Evolutionary conservation across 2,888 invertebrate species (phyloP).

Genomic region (Petrolisthes cinctipes): DNA sequence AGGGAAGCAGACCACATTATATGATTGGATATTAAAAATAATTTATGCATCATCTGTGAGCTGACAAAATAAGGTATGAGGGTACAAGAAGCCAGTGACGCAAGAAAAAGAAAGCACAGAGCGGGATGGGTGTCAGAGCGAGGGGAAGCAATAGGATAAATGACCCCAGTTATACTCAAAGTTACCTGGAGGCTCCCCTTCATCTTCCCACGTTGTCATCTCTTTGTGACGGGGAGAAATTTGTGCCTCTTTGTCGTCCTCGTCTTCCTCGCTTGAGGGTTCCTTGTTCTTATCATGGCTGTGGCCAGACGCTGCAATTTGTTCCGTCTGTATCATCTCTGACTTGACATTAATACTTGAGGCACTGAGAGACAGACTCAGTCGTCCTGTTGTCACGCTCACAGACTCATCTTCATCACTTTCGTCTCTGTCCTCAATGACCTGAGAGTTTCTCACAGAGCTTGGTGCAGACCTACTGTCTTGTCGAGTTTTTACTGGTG

Average conservation of each 20-base stretch:
- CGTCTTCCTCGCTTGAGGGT: constrained; percentile 56
- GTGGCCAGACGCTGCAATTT: constrained; percentile 40
- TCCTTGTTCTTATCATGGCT: constrained; percentile 3
- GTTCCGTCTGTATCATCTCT: constrained; percentile 47
- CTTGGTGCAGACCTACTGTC: constrained; percentile 44
- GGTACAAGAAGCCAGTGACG: too few relatives aligned
- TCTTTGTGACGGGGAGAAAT: neutral
- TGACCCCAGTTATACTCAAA: constrained; percentile 21
- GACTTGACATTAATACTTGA: constrained; percentile 53
- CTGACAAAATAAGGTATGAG: too few relatives aligned
- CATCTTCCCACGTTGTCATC: constrained; percentile 17
- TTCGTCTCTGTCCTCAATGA: constrained; percentile 47
- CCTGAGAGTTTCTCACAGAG: constrained; percentile 35
- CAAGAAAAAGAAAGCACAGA: neutral
- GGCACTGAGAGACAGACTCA: constrained; percentile 56
- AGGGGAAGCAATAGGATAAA: neutral
- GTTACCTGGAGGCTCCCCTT: constrained; percentile 45
- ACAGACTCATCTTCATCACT: constrained; percentile 64
- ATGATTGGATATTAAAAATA: too few relatives aligned
- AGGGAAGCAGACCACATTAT: too few relatives aligned
- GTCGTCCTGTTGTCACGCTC: constrained; percentile 60
- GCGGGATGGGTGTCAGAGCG: neutral
- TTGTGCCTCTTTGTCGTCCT: constrained; percentile 34
- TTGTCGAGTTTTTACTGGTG: neutral
- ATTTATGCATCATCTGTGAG: too few relatives aligned